Evolutionary conservation across 1,140 invertebrate genomes (phyloP), one percentile per base, ranked within the genome.

Genomic region (Drosophila orena): DNA sequence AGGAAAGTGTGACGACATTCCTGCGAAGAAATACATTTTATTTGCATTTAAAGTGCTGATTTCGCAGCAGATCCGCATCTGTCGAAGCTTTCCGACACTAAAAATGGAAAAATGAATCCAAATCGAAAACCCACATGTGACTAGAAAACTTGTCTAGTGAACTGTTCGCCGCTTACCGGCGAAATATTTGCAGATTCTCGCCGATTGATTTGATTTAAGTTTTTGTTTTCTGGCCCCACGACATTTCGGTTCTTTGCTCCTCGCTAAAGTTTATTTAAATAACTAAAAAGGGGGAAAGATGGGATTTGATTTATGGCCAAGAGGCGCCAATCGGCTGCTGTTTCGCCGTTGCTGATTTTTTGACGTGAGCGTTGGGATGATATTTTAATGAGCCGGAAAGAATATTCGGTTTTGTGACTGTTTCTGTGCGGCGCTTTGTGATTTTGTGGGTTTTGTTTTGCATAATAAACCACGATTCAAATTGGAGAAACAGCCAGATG

Each of bases 251-350:
- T 37, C 42, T 55, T 68, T 37, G n/a, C 14, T 49, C 27, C 46
- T 27, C 12, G 44, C 46, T 5, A 47, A 71, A 35, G 20, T 40
- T 35, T 57, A 71, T 70, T 70, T 70, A 70, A 71, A 71, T 71
- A 70, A 11, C 42, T 14, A 24, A 38, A 52, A 70, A 49, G 43
- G n/a, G 52, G 64, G 62, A 70, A 68, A 37, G 65, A 30, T 68
- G 66, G 37, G 66, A 57, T 70, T 70, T 70, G 68, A 70, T 70
- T 70, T 70, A 70, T 70, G 20, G 66, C 43, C 66, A 27, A 57
- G 43, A 35, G 68, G 68, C 68, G 68, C 68, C 68, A 57, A 70
- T 70, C 68, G 64, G 68, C 68, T 70, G 68, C 68, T 69, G 66
- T 70, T 70, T 56, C 38, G 40, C 40, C 30, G 34, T 2, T 49